These are phyloP conservation scores for Glaucomys volans DNA, from an alignment of 2,113 vertebrate genomes.

Conservation along the genomic window DNA sequence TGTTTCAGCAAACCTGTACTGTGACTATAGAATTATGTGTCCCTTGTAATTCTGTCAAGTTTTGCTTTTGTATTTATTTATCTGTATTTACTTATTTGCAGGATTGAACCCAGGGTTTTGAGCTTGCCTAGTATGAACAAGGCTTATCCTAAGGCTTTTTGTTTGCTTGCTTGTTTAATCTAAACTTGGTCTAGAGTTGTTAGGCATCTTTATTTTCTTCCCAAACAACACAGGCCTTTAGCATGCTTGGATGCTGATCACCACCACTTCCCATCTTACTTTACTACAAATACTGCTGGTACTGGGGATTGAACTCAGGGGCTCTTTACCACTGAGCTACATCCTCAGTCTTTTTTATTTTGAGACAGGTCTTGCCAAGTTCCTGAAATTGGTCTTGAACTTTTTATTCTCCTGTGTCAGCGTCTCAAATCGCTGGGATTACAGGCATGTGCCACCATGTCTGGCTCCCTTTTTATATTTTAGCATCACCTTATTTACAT, in stretches of 20 bases:
- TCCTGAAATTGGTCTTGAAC: too few species aligned
- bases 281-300: too few species aligned
- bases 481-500: not conserved
- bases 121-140: not conserved
- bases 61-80: not conserved
- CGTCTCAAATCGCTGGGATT: too few species aligned
- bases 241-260: not conserved
- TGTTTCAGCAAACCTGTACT: not conserved
- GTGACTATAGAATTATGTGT: not conserved
- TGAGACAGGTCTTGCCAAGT: too few species aligned
- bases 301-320: too few species aligned
- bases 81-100: not conserved
- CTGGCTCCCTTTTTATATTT: not conserved
- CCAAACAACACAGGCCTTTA: not conserved
- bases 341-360: too few species aligned
- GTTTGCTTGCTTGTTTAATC: not conserved
- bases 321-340: too few species aligned
- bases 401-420: too few species aligned
- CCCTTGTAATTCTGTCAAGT: not conserved
- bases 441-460: too few species aligned
- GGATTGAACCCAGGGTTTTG: too few species aligned
- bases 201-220: conserved; percentile 26
- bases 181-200: not conserved
- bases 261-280: not conserved
- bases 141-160: not conserved